phyloP scores from a whole-genome alignment of 2,113 vertebrate genomes.

The Nerophis ophidion region DNA sequence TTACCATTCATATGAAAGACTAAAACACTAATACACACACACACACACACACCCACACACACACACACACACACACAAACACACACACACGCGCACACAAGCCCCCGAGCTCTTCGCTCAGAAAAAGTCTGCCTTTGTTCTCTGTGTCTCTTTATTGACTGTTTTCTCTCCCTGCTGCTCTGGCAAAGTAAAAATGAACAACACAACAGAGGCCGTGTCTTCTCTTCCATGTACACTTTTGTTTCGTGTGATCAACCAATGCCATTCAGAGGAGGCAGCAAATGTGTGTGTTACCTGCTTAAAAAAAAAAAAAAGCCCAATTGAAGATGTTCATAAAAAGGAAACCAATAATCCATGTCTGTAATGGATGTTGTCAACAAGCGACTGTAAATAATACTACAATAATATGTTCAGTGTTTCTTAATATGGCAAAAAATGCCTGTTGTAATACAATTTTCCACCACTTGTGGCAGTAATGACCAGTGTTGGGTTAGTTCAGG shows the following conservation, averaged over 20 bases:
- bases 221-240: constrained; percentile 4
- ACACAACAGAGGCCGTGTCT: constrained; percentile 23
- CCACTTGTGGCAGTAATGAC: too few species aligned
- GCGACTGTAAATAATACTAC: not conserved
- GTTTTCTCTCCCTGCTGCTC: constrained; percentile 12
- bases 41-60: not conserved
- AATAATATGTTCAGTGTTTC: too few species aligned
- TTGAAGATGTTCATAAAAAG: not conserved
- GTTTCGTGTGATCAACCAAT: constrained; percentile 13
- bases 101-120: constrained; percentile 17
- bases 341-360: not conserved
- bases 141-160: constrained; percentile 16
- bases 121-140: constrained; percentile 19
- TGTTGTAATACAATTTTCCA: too few species aligned
- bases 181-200: constrained; percentile 27
- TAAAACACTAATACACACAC: constrained; percentile 3
- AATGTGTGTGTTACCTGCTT: not conserved
- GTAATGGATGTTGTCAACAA: not conserved
- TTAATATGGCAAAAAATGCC: too few species aligned
- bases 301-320: not conserved
- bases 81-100: not conserved
- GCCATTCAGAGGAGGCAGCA: not conserved
- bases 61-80: not conserved
- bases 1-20: constrained; percentile 14
- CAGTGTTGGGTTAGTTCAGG: too few species aligned